phyloP scores from a whole-genome alignment of 2,797 vertebrate genomes.

The Semaprochilodus insignis region DNA sequence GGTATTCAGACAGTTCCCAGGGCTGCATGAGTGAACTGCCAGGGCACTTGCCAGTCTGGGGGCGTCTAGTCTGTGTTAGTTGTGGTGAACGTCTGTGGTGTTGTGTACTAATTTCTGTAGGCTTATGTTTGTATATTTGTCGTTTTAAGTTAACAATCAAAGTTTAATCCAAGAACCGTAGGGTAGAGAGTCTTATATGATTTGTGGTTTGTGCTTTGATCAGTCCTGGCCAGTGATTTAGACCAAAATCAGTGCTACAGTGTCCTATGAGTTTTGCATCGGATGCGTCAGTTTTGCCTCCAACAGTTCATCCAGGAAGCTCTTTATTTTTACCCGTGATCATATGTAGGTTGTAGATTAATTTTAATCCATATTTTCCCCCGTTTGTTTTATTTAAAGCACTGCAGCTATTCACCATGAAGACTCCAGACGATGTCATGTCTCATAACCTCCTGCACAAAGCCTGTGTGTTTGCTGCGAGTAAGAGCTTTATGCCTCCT shows the following conservation, averaged over 20 bases:
- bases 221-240: slow-evolving; percentile 14
- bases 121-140: slow-evolving; percentile 27
- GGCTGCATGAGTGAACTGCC: background rate
- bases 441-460: background rate
- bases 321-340: background rate
- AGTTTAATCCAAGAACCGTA: slow-evolving; percentile 25
- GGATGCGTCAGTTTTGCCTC: background rate
- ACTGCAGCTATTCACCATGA: background rate
- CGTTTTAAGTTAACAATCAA: slow-evolving; percentile 51
- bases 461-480: background rate
- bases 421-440: background rate
- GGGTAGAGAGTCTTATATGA: slow-evolving; percentile 9
- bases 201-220: slow-evolving; percentile 25
- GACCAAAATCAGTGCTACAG: background rate
- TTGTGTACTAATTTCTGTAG: slow-evolving; percentile 34
- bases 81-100: slow-evolving; percentile 22
- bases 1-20: background rate
- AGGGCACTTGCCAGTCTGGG: background rate
- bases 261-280: background rate
- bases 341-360: background rate
- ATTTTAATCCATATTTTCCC: background rate
- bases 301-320: background rate
- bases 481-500: too few relatives aligned
- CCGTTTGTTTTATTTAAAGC: background rate
- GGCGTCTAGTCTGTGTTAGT: slow-evolving; percentile 18